Base-by-base conservation (phyloP, 2,888 invertebrate species). In the Lycaena phlaeas region DNA sequence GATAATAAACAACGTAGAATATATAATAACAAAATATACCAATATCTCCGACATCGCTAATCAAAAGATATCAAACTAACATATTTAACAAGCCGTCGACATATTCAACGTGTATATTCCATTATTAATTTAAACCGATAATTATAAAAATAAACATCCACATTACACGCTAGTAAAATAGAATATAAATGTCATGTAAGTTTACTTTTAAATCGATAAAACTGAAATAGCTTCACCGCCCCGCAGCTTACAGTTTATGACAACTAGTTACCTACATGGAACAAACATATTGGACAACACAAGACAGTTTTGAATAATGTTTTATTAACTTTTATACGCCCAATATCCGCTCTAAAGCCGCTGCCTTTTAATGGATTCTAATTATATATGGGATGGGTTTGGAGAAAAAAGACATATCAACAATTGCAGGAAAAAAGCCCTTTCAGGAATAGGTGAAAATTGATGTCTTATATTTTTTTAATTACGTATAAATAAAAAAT, bases 191-290 rank as follows among this genome's bases (percentile, higher is more conserved):
- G 18, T 40, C 28, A 17, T 36, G 55, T 52, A 45, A 56, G 61
- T 67, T 64, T 61, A 68, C 55, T 50, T 62, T 61, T 59, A 55
- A 68, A 70, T 69, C 67, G 61, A 67, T 69, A 70, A 72, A 71
- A 68, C 68, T 49, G 56, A 70, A 73, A 71, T 69, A 71, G 64
- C 45, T 40, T 18, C 15, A 41, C 42, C 38, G 12, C 34, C 12
- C 34, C 34, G 22, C 18, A 18, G 34, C 18, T 34, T 18, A 27
- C 18, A 10, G 31, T 31, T 31, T 22, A 34, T 34, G 34, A 34
- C 34, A 34, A 34, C 34, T 12, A 6, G 34, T 18, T 40, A 45
- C 42, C 40, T 45, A 40, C 41, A 40, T 43, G 42, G 36, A 40
- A 42, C 14, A 40, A 37, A 36, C 37, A 37, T 31, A 40, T 40